A percentile compares a stretch with the other conserved stretches of the same genome.
phyloP scores from a whole-genome alignment of 1,140 invertebrate species.

The Cydia fagiglandana region DNA sequence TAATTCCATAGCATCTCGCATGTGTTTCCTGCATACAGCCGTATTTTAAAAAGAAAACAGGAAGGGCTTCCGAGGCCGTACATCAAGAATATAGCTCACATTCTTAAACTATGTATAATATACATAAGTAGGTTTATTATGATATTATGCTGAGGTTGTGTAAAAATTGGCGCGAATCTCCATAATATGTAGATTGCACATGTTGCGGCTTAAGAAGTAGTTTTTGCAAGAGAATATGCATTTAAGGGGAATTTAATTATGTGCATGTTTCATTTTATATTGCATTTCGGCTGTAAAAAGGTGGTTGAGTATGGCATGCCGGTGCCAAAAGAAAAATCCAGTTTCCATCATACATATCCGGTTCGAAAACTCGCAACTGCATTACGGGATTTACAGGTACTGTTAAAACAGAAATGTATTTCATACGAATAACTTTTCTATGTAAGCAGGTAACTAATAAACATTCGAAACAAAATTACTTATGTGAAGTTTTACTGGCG shows the following conservation, averaged over 20 bases:
- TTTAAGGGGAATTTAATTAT: conserved; percentile 34
- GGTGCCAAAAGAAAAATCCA: conserved; percentile 13
- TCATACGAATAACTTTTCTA: no score
- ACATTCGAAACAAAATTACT: no score
- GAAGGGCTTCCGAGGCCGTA: conserved; percentile 22
- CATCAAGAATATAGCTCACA: conserved; percentile 26
- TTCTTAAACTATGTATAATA: conserved; percentile 18
- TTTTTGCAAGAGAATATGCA: conserved; percentile 34
- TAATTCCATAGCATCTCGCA: conserved; percentile 25
- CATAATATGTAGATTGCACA: conserved; percentile 53
- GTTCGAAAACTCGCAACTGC: not conserved
- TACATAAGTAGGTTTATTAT: conserved; percentile 32
- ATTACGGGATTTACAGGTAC: not conserved
- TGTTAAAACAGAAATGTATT: not conserved
- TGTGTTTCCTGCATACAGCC: conserved; percentile 30
- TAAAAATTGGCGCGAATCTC: conserved; percentile 50
- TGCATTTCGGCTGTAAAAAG: conserved; percentile 13
- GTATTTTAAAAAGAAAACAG: conserved; percentile 24
- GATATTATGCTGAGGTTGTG: conserved; percentile 38
- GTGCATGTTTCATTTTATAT: conserved; percentile 24
- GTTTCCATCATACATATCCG: not conserved
- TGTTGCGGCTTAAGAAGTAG: conserved; percentile 22
- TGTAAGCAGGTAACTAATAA: no score
- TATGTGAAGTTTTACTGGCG: no score
- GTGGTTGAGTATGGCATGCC: conserved; percentile 1